Base-by-base conservation (phyloP, 2,888 invertebrate genomes). In the Erebia ligea region DNA sequence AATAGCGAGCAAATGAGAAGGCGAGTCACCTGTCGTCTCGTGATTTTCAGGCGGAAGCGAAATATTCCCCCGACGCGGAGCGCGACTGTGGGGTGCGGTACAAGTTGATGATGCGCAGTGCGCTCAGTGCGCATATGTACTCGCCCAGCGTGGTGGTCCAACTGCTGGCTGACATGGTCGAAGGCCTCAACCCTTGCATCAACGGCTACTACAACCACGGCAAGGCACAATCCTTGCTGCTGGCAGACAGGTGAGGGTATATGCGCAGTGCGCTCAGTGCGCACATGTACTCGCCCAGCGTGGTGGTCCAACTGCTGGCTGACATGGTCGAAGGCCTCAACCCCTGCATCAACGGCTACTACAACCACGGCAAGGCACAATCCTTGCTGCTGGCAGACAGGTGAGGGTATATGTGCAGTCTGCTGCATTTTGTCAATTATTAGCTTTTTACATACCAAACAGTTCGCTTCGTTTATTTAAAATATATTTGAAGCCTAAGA, bases 301-400 rank as follows among this genome's bases (percentile, higher is more conserved):
- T 69, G 56, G 25, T 42, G 40, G 50, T 25, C 21, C 62, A 52
- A 67, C 68, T 67, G 54, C 15, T 15, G 25, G 52, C 19, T 11
- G 59, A 52, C 52, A 52, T 52, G 13, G 50, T 48, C 40, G 57
- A n/a, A n/a, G 62, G 52, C 56, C 34, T 91, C 5, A 90, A 87
- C 66, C 80, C 84, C 62, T 70, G 94, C 70, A 76, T 89, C 73
- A 75, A 84, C 77, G 76, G 80, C 2, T 86, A 87, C 79, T 88
- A 87, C 79, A 61, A 68, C 0, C 81, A 87, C 76, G 88, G 89
- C 71, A 81, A 87, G 15, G 13, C 2, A 13, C 25, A 57, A 6
- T 11, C 25, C 17, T 76, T 85, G 65, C 84, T 94, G 78, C 85
- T 93, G 17, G 91, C 89, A 68, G 94, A 94, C 54, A 87, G 81